Evolutionary conservation across 2,797 vertebrate genomes (phyloP).

Genomic region (Spheniscus humboldti): DNA sequence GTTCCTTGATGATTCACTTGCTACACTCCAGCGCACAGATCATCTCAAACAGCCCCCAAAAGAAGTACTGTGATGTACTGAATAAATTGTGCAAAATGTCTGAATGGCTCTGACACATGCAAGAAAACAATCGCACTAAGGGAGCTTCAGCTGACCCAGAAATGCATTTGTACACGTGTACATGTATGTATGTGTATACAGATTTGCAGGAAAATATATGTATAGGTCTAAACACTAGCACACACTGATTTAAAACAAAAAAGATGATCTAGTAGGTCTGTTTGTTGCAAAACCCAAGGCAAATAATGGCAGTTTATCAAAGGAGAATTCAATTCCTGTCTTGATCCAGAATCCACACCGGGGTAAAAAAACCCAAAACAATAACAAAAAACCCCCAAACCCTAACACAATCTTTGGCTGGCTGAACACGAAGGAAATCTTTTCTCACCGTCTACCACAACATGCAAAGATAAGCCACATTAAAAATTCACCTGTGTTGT

Average conservation of each 20-base stretch:
- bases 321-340: slow-evolving; percentile 38
- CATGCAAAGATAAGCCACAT: slow-evolving; percentile 16
- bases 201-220: neutral
- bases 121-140: neutral
- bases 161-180: neutral
- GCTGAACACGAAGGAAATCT: neutral
- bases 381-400: neutral
- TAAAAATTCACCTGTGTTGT: slow-evolving; percentile 53
- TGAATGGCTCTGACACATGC: neutral
- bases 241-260: neutral
- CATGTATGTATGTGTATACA: neutral
- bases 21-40: neutral
- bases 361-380: neutral
- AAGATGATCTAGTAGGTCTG: neutral
- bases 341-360: neutral
- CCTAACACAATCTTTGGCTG: neutral
- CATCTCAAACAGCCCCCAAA: neutral
- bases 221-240: neutral
- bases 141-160: neutral
- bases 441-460: slow-evolving; percentile 27
- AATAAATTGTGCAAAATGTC: neutral
- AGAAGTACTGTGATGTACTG: neutral
- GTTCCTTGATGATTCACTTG: neutral
- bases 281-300: neutral
- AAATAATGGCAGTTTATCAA: neutral